Percentiles rank a stretch among this genome's conserved stretches.
Conservation (phyloP, 2,797 vertebrate species). For the Silurus lanzhouensis region DNA sequence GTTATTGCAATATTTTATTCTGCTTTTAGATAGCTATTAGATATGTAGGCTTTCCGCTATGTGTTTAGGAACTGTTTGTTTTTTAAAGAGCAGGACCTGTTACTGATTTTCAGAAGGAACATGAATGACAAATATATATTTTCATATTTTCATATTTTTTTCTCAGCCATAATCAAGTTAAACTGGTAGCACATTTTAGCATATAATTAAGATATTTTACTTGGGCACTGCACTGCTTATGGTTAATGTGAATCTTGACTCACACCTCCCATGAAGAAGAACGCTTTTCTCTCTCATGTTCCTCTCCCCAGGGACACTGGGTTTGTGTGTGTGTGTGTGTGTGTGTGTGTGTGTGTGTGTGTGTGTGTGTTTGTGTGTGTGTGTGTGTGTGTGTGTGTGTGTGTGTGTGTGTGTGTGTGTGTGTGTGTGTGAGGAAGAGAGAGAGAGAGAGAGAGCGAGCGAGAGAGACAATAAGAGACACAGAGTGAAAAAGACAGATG, state of each 20-base stretch:
- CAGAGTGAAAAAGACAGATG: slow-evolving; percentile 24
- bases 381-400: too few species aligned
- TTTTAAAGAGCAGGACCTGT: neutral
- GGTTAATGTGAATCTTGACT: slow-evolving; percentile 52
- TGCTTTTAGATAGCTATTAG: neutral
- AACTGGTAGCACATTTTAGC: slow-evolving; percentile 12
- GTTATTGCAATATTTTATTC: neutral
- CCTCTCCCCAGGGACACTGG: slow-evolving; percentile 42
- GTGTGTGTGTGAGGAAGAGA: too few species aligned
- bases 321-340: slow-evolving; percentile 28
- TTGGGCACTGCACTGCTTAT: slow-evolving; percentile 28
- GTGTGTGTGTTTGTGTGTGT: slow-evolving; percentile 24
- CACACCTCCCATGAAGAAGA: slow-evolving; percentile 36
- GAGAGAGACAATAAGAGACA: neutral
- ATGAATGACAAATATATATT: neutral
- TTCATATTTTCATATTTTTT: neutral
- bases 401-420: too few species aligned
- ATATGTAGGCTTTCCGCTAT: neutral
- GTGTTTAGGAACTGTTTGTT: neutral
- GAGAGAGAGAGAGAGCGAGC: too few species aligned
- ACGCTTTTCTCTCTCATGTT: slow-evolving; percentile 19
- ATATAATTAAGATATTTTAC: neutral
- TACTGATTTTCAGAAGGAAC: neutral
- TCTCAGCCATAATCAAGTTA: neutral
- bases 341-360: slow-evolving; percentile 28